Percentiles rank a stretch among this genome's conserved stretches.
Conservation (phyloP, 2,113 vertebrate genomes). For the Oncorhynchus keta region DNA sequence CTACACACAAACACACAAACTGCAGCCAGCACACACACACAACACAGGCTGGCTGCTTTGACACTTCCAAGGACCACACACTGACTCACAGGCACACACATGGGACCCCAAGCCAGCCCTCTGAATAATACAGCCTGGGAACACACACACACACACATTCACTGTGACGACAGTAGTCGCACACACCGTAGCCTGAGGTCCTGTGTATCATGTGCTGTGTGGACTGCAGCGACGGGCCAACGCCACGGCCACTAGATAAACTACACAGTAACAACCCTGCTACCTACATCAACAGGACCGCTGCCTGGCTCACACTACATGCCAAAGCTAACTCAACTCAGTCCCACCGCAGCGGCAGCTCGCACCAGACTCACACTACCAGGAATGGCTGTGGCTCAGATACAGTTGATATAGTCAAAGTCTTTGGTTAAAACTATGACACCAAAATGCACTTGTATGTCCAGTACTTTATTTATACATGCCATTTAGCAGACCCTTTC, state of each 20-base stretch:
- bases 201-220: background rate
- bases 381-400: background rate
- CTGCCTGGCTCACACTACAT: background rate
- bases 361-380: slow-evolving; percentile 14
- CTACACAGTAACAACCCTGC: background rate
- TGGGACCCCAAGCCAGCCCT: slow-evolving; percentile 26
- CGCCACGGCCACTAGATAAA: background rate
- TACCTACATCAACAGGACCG: background rate
- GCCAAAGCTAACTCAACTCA: too few relatives aligned
- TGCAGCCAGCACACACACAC: slow-evolving; percentile 47
- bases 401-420: too few relatives aligned
- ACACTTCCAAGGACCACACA: slow-evolving; percentile 76
- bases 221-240: background rate
- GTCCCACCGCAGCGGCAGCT: too few relatives aligned
- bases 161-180: background rate
- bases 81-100: slow-evolving; percentile 51
- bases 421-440: too few relatives aligned
- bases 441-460: too few relatives aligned
- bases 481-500: too few relatives aligned
- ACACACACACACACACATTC: slow-evolving; percentile 24
- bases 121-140: slow-evolving; percentile 1
- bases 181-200: too few relatives aligned
- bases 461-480: too few relatives aligned
- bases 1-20: slow-evolving; percentile 40
- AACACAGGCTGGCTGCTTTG: slow-evolving; percentile 55